Percentiles rank a stretch among this genome's conserved stretches.
These are phyloP conservation scores for Phalacrocorax pelagicus DNA, from an alignment of 2,113 vertebrate species.

Conservation along the genomic window DNA sequence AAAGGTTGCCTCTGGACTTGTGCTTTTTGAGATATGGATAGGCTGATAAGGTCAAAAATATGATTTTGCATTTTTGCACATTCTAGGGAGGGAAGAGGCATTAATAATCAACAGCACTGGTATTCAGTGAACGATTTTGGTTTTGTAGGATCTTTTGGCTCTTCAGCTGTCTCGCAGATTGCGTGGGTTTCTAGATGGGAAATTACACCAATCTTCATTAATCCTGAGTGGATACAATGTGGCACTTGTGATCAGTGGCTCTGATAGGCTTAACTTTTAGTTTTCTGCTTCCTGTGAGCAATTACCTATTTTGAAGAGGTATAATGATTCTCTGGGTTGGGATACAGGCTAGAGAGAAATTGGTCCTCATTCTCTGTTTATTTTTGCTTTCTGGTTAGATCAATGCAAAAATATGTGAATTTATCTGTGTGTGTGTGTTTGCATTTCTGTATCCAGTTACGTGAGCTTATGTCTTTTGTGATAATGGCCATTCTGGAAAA, in stretches of 20 bases:
- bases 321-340: not conserved
- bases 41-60: not conserved
- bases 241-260: not conserved
- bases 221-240: not conserved
- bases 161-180: not conserved
- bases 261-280: not conserved
- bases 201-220: not conserved
- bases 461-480: not conserved
- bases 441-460: not conserved
- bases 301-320: not conserved
- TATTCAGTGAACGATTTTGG: not conserved
- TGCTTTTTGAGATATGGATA: not conserved
- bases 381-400: not conserved
- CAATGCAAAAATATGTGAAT: not conserved
- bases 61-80: not conserved
- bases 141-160: not conserved
- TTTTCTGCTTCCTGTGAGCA: not conserved
- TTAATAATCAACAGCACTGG: not conserved
- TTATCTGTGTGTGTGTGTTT: not conserved
- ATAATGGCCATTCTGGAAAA: not conserved
- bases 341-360: not conserved
- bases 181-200: not conserved
- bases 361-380: not conserved
- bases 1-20: not conserved
- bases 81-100: not conserved